Conservation (phyloP, 2,113 vertebrate species). For the Microcebus jonahi region DNA sequence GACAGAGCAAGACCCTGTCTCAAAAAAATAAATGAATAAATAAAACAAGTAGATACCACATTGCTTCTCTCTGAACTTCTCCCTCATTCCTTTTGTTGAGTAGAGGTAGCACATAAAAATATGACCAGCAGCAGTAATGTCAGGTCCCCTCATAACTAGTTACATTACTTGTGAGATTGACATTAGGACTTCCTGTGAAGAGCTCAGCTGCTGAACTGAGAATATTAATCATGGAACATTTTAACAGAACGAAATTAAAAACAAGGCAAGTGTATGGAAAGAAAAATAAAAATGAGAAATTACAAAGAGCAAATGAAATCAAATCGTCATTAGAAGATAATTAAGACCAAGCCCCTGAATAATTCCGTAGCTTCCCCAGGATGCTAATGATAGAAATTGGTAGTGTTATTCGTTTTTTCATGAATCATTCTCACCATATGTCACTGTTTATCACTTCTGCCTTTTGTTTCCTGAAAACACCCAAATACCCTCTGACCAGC, state of each 20-base stretch:
- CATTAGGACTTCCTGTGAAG: background rate
- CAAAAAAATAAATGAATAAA: no score
- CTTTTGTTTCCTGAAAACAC: constrained; percentile 39
- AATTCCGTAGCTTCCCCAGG: constrained; percentile 5
- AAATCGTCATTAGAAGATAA: constrained; percentile 46
- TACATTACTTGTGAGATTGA: background rate
- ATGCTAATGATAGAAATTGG: background rate
- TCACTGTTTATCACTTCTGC: background rate
- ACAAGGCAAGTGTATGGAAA: background rate
- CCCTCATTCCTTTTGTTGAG: background rate
- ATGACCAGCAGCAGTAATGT: background rate
- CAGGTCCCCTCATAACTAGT: background rate
- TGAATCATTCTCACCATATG: background rate
- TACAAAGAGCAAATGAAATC: constrained; percentile 54
- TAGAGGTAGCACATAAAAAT: background rate
- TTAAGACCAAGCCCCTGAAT: constrained; percentile 53
- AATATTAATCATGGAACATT: background rate
- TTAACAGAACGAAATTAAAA: constrained; percentile 45
- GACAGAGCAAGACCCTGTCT: no score
- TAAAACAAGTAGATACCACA: background rate
- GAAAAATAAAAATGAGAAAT: constrained; percentile 30
- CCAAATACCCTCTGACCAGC: background rate
- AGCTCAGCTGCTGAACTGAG: background rate
- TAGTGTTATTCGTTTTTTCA: background rate
- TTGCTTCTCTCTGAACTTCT: background rate